A percentile compares a stretch with the other conserved stretches of the same genome.
Conservation (phyloP, 2,797 vertebrate genomes). For the Gobio occitaniae region DNA sequence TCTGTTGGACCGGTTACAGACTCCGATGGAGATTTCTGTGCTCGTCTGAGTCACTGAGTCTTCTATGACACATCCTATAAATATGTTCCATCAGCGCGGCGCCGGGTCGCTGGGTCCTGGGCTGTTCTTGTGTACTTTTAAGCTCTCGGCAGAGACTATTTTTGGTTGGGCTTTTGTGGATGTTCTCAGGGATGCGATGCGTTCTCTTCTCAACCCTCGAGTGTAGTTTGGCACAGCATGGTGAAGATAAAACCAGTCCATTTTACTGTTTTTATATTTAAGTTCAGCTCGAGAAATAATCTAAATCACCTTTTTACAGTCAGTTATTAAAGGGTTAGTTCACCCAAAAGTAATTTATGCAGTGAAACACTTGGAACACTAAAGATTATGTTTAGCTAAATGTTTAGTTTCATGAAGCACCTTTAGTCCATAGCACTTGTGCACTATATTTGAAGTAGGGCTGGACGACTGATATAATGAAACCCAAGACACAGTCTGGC, state of each 20-base stretch:
- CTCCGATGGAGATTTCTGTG: not conserved
- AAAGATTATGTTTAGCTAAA: not conserved
- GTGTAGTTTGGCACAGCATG: not conserved
- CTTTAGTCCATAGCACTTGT: not conserved
- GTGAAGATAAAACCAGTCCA: not conserved
- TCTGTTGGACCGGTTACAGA: not conserved
- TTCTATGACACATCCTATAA: slow-evolving; percentile 32
- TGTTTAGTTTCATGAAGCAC: not conserved
- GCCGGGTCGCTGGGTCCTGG: not conserved
- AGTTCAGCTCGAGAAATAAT: not conserved
- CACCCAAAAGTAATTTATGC: not conserved
- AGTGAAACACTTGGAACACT: not conserved
- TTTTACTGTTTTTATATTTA: not conserved
- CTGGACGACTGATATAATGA: not conserved
- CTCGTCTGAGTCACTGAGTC: slow-evolving; percentile 23
- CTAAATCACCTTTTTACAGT: not conserved
- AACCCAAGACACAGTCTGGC: not conserved
- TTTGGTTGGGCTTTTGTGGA: slow-evolving; percentile 2
- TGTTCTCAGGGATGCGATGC: not conserved
- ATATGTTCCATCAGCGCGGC: slow-evolving; percentile 29
- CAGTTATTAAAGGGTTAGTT: not conserved
- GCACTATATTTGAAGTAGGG: not conserved
- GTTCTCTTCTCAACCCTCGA: not conserved
- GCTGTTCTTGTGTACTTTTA: slow-evolving; percentile 19
- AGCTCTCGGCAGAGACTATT: slow-evolving; percentile 21